Conservation (phyloP, 2,113 vertebrate genomes). For the Passer montanus region DNA sequence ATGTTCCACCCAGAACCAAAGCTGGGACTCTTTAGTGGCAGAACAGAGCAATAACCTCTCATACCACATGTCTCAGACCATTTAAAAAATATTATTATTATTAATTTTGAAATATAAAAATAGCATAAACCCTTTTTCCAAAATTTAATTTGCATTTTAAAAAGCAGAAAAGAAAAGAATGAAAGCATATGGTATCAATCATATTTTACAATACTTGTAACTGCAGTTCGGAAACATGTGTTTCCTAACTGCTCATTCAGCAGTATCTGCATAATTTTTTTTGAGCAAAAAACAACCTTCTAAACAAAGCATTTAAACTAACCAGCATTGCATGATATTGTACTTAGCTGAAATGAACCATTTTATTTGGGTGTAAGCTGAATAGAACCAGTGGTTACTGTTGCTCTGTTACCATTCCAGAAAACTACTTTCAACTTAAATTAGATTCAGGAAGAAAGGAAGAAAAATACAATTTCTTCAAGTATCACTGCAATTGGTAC, state of each 20-base stretch:
- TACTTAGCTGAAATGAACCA: constrained; percentile 53
- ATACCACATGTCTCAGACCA: constrained; percentile 59
- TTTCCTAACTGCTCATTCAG: constrained; percentile 63
- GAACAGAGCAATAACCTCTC: constrained; percentile 39
- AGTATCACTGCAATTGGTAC: constrained; percentile 14
- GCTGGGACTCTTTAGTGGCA: constrained; percentile 7
- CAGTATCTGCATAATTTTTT: constrained; percentile 64
- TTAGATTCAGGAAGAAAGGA: constrained; percentile 34
- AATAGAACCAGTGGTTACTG: constrained; percentile 1
- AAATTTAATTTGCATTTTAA: constrained; percentile 50
- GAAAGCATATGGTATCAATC: constrained; percentile 70
- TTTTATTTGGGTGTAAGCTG: constrained; percentile 38
- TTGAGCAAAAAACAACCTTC: constrained; percentile 52
- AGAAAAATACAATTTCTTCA: constrained; percentile 19
- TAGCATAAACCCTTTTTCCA: not conserved
- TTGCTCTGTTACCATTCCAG: constrained; percentile 33
- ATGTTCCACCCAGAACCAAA: constrained; percentile 15
- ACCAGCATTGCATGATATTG: constrained; percentile 46
- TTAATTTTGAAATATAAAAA: constrained; percentile 54
- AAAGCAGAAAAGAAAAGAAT: constrained; percentile 50
- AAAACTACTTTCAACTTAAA: constrained; percentile 46
- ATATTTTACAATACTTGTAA: constrained; percentile 73
- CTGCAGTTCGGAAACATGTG: constrained; percentile 67
- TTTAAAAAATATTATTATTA: constrained; percentile 43
- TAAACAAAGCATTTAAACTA: constrained; percentile 69